Percentiles rank a stretch among this genome's conserved stretches.
phyloP scores from a whole-genome alignment of 2,797 vertebrate species.

The Fistularia commersonii region DNA sequence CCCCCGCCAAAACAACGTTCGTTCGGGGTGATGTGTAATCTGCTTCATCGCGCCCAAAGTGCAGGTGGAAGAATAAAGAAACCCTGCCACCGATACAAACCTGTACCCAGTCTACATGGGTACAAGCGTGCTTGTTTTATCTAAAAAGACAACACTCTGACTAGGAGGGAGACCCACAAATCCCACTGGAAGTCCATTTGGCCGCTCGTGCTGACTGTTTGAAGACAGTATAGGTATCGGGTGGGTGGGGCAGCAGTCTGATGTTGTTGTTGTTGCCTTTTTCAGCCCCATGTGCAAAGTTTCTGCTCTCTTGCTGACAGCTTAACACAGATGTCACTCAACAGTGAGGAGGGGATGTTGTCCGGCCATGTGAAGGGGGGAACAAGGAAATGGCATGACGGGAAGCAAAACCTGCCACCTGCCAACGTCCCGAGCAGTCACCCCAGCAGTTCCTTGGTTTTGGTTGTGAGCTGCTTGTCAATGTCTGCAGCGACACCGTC shows the following conservation, averaged over 20 bases:
- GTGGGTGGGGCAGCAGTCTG: slow-evolving; percentile 50
- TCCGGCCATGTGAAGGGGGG: no score
- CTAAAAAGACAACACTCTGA: slow-evolving; percentile 75
- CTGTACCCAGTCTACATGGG: slow-evolving; percentile 69
- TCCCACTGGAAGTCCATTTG: slow-evolving; percentile 79
- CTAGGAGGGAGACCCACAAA: slow-evolving; percentile 77
- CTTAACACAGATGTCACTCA: slow-evolving; percentile 48
- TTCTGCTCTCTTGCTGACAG: slow-evolving; percentile 53
- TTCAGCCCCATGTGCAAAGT: no score
- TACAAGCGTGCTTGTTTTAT: slow-evolving; percentile 67
- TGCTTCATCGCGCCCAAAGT: neutral
- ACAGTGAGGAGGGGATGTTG: slow-evolving; percentile 14
- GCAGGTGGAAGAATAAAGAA: slow-evolving; percentile 43
- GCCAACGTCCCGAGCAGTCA: no score
- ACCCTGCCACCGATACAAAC: slow-evolving; percentile 54
- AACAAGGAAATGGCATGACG: no score
- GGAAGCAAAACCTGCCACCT: no score
- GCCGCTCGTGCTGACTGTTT: slow-evolving; percentile 68
- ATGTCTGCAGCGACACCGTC: slow-evolving; percentile 78
- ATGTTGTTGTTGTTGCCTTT: slow-evolving; percentile 35
- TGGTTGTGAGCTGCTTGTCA: slow-evolving; percentile 86
- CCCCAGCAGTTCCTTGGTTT: slow-evolving; percentile 91
- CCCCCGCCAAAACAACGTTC: no score
- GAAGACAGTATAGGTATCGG: slow-evolving; percentile 70
- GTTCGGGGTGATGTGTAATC: no score